These are phyloP conservation scores for Mystacornis crossleyi DNA, from an alignment of 2,113 vertebrate genomes.

Conservation along the genomic window DNA sequence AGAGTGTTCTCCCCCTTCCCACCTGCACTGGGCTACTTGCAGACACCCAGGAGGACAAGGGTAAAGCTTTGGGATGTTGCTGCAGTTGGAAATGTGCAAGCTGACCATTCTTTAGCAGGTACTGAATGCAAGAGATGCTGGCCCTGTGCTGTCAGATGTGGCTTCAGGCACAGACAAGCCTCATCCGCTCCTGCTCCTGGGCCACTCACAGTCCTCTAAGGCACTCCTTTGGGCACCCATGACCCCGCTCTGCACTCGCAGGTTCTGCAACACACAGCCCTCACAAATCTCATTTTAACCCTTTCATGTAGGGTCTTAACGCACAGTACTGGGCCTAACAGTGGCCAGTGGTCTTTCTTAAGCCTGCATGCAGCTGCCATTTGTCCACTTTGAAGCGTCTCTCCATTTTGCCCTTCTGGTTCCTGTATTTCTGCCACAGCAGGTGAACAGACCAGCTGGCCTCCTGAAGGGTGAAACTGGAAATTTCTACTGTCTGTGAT, in stretches of 20 bases:
- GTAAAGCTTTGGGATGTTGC: neutral
- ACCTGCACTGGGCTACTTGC: neutral
- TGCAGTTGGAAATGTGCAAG: neutral
- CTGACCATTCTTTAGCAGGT: neutral
- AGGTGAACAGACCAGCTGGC: neutral
- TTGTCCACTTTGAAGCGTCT: neutral
- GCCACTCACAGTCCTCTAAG: neutral
- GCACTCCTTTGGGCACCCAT: neutral
- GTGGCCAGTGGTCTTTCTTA: neutral
- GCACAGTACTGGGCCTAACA: neutral
- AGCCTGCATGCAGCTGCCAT: neutral
- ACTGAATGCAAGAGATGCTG: neutral
- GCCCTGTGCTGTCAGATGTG: neutral
- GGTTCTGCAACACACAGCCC: neutral
- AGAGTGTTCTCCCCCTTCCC: neutral
- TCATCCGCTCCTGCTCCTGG: neutral
- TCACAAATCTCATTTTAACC: neutral
- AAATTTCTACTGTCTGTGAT: neutral
- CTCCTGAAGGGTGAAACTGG: neutral
- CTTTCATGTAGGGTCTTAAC: neutral
- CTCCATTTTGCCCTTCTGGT: neutral
- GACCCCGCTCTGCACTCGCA: neutral
- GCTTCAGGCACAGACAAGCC: neutral
- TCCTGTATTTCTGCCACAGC: neutral
- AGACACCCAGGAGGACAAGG: neutral